Evolutionary conservation across 2,797 vertebrate genomes (phyloP).

Genomic region (Podargus strigoides): DNA sequence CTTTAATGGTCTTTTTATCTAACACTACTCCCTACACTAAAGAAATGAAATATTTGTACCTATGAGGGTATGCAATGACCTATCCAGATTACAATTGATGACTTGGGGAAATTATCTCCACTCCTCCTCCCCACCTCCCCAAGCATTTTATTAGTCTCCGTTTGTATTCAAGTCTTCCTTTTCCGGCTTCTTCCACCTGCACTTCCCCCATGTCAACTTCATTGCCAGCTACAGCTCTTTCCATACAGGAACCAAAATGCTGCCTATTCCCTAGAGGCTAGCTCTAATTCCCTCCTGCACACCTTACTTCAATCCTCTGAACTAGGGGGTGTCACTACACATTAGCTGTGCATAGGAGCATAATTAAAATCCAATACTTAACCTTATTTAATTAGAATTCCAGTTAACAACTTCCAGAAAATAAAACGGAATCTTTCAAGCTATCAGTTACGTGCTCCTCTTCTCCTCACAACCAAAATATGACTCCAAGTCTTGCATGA

Average conservation of each 20-base stretch:
- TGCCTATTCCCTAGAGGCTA: background rate
- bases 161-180: background rate
- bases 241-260: background rate
- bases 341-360: background rate
- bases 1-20: background rate
- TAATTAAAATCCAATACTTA: background rate
- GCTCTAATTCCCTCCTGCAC: background rate
- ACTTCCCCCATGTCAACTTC: background rate
- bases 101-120: background rate
- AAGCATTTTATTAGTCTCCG: background rate
- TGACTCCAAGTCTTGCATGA: background rate
- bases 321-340: background rate
- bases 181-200: background rate
- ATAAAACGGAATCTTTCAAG: background rate
- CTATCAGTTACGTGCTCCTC: background rate
- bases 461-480: background rate
- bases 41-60: background rate
- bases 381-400: background rate
- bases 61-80: too few species aligned
- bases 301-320: background rate
- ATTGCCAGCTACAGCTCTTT: background rate
- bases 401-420: background rate
- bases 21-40: background rate
- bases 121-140: fast-evolving
- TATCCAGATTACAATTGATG: background rate